Evolutionary conservation across 2,113 vertebrate genomes (phyloP).

Genomic region (Leucopsar rothschildi): DNA sequence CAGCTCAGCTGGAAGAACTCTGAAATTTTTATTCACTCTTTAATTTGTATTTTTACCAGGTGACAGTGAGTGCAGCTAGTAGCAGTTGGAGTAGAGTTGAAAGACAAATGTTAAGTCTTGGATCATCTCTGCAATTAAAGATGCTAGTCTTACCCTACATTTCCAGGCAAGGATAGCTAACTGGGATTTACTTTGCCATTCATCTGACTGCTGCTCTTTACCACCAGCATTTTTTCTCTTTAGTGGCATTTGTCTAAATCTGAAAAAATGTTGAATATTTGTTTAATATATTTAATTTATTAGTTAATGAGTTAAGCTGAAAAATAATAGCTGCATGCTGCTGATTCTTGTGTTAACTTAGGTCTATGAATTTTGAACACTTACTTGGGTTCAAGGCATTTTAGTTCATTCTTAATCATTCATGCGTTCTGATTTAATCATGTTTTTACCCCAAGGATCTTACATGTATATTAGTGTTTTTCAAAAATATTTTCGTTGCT

Average conservation of each 20-base stretch:
- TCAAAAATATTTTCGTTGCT: neutral
- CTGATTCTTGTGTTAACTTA: neutral
- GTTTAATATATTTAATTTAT: neutral
- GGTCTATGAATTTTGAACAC: neutral
- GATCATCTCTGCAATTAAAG: neutral
- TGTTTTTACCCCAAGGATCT: neutral
- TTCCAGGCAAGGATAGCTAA: slow-evolving; percentile 2
- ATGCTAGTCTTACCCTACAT: neutral
- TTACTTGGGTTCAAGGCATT: neutral
- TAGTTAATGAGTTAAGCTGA: neutral
- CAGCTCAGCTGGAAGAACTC: neutral
- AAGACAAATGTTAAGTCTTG: neutral
- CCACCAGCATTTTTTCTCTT: neutral
- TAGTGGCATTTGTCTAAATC: neutral
- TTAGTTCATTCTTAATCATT: neutral
- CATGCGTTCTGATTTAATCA: neutral
- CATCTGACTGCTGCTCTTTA: neutral
- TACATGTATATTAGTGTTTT: neutral
- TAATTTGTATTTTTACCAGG: slow-evolving; percentile 10
- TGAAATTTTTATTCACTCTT: neutral
- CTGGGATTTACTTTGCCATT: neutral
- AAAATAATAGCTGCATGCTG: neutral
- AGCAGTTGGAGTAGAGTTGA: neutral
- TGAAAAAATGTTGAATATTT: neutral
- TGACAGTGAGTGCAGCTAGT: neutral